Conservation (phyloP, 2,113 vertebrate species). For the Colistium nudipinnis region DNA sequence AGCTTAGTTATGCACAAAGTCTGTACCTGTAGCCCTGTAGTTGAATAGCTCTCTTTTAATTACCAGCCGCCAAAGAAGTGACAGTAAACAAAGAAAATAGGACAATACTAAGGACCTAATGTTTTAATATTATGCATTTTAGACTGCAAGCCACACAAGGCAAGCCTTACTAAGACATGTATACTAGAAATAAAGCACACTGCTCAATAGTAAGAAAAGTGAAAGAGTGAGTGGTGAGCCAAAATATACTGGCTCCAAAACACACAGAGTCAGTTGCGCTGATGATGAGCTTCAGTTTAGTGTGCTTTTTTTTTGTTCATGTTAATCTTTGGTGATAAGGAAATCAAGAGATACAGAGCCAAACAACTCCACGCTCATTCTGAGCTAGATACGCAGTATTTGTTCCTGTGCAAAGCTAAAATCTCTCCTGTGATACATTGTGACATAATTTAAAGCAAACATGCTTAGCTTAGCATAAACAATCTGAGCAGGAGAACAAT, state of each 20-base stretch:
- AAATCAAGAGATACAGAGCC: slow-evolving; percentile 55
- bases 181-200: slow-evolving; percentile 10
- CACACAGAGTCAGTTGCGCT: slow-evolving; percentile 13
- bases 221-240: slow-evolving; percentile 6
- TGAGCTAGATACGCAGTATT: slow-evolving; percentile 62
- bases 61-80: no score
- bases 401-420: slow-evolving; percentile 65
- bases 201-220: slow-evolving; percentile 9
- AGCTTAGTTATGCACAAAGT: no score
- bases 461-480: slow-evolving; percentile 73
- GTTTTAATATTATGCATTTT: no score
- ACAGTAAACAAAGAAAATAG: no score
- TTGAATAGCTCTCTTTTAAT: no score
- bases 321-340: slow-evolving; percentile 35
- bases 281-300: slow-evolving; percentile 41
- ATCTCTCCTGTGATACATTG: slow-evolving; percentile 57
- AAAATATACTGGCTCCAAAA: slow-evolving; percentile 30
- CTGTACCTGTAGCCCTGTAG: no score
- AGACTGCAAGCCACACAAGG: no score
- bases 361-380: slow-evolving; percentile 66
- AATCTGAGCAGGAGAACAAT: slow-evolving; percentile 71
- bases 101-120: no score
- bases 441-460: slow-evolving; percentile 77
- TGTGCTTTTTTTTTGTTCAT: slow-evolving; percentile 28
- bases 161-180: no score